Base-by-base conservation (phyloP, 1,140 invertebrate species). In the Conus betulinus region DNA sequence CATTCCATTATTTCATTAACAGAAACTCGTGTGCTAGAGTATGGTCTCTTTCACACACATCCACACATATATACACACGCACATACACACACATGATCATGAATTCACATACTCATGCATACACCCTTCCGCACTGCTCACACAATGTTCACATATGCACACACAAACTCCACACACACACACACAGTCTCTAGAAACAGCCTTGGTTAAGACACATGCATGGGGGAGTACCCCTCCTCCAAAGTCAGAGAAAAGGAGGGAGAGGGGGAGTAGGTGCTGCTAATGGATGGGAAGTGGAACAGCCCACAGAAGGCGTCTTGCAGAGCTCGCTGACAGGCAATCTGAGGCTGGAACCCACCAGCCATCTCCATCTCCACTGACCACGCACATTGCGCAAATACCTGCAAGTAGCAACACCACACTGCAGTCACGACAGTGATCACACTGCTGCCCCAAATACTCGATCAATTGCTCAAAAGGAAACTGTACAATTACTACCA, bases 291-390 rank as follows among this genome's bases (percentile, higher is more conserved):
- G 55, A 90, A 92, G 71, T 91, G 89, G 89, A 93, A 98, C 1
- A 99, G 95, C 55, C 98, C 98, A 91, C 97, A 96, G 93, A 99
- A 96, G 0, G 98, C 97, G 95, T 99, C 98, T 95, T 99, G 97
- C 15, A 99, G 94, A 0, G 98, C 98, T 92, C 98, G 95, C 85
- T 97, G 95, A 95, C 98, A 99, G 6, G 98, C 98, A 89, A 98
- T 95, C 10, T 96, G 96, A 5, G 97, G 96, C 57, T 97, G 96
- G 94, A 97, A 99, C 5, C 99, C 99, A 76, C 98, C 98, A 27
- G 98, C 98, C 90, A 97, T 96, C 93, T 99, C 98, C 60, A 96
- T 94, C 52, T 96, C 95, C 39, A 96, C 97, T 90, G 98, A 39
- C 94, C 89, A 88, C 97, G 96, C 81, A 99, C 96, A 95, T 99